Conservation (phyloP, 1,140 invertebrate genomes). For the Drosophila pallidifrons region DNA sequence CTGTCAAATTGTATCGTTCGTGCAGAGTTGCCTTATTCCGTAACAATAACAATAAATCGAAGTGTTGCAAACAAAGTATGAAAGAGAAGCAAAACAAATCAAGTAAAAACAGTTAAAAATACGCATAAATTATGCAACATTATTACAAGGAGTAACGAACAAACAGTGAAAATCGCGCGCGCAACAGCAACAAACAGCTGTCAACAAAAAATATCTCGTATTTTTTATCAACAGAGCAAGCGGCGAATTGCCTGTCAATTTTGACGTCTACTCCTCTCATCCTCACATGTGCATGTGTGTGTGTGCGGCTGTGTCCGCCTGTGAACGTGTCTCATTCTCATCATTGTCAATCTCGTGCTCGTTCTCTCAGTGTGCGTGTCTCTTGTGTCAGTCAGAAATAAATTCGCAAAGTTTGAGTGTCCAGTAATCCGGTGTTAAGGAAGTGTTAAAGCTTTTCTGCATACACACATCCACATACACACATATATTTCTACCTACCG, state of each 20-base stretch:
- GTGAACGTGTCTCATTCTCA: constrained; percentile 21
- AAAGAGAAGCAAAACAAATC: constrained; percentile 14
- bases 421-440: constrained; percentile 12
- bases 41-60: constrained; percentile 6
- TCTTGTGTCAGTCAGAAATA: constrained; percentile 36
- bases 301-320: constrained; percentile 19
- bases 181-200: constrained; percentile 39
- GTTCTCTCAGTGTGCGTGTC: constrained; percentile 29
- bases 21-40: constrained; percentile 47
- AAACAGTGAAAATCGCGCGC: constrained; percentile 42
- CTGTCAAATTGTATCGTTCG: constrained; percentile 5
- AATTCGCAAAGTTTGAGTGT: constrained; percentile 21
- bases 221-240: constrained; percentile 38
- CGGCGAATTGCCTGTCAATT: constrained; percentile 33
- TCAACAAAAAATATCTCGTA: constrained; percentile 34
- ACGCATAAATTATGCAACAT: constrained; percentile 40
- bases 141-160: constrained; percentile 17
- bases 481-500: constrained; percentile 58
- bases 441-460: constrained; percentile 31
- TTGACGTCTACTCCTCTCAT: constrained; percentile 33
- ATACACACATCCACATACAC: background rate
- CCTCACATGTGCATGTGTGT: constrained; percentile 17
- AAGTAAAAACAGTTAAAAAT: constrained; percentile 2
- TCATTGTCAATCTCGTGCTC: too few species aligned
- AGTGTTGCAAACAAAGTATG: constrained; percentile 37